phyloP scores from a whole-genome alignment of 2,113 vertebrate genomes.

The Megaceryle maxima region DNA sequence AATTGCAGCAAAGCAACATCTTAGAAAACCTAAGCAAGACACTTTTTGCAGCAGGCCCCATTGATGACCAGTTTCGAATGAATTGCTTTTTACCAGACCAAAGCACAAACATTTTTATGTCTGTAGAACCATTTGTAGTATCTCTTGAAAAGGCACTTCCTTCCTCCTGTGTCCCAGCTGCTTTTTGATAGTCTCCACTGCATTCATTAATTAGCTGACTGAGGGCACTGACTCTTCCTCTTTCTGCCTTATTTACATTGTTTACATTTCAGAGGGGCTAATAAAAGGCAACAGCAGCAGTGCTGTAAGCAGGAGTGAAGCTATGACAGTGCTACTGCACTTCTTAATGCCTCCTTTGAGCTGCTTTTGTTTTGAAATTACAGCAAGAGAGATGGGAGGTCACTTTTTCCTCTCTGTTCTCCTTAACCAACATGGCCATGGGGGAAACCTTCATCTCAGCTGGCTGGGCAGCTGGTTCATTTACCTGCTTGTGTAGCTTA shows the following conservation, averaged over 20 bases:
- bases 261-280: neutral
- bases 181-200: neutral
- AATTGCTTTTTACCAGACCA: neutral
- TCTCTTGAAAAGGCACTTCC: constrained; percentile 4
- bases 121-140: neutral
- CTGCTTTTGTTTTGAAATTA: neutral
- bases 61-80: neutral
- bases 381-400: neutral
- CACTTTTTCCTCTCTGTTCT: neutral
- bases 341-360: neutral
- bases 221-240: neutral
- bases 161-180: neutral
- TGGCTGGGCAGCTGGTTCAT: rapidly evolving
- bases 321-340: rapidly evolving
- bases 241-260: neutral
- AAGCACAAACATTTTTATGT: neutral
- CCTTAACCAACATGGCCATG: neutral
- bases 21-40: neutral
- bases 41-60: neutral
- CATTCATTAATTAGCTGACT: neutral
- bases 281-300: neutral
- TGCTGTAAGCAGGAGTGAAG: neutral
- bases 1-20: neutral
- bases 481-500: neutral
- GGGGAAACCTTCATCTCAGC: neutral